These are phyloP conservation scores for Torymus texanus DNA, from an alignment of 2,888 invertebrate species.

Conservation along the genomic window DNA sequence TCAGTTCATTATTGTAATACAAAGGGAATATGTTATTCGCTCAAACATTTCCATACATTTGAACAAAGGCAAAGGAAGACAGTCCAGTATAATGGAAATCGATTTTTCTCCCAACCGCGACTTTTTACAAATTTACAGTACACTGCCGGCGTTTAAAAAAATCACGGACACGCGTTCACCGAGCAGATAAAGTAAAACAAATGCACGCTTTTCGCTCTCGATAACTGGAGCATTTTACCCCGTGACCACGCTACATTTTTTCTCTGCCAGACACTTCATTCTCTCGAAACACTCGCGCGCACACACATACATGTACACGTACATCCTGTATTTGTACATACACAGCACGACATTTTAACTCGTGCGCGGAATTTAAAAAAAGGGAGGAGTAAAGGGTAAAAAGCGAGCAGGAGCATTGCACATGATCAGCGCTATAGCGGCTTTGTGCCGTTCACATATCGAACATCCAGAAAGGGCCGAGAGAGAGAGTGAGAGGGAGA, in stretches of 20 bases:
- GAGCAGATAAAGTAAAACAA: constrained; percentile 34
- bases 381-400: too few relatives aligned
- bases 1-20: too few relatives aligned
- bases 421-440: background rate
- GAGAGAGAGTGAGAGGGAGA: too few relatives aligned
- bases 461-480: too few relatives aligned
- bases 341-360: too few relatives aligned
- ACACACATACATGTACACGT: too few relatives aligned
- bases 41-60: too few relatives aligned
- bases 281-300: constrained; percentile 17
- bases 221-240: constrained; percentile 26
- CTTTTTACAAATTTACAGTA: background rate
- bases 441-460: too few relatives aligned
- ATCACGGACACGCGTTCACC: background rate
- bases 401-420: background rate
- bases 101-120: too few relatives aligned
- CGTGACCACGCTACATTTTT: constrained; percentile 15
- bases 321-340: too few relatives aligned
- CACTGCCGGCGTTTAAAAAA: background rate
- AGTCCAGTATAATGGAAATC: background rate
- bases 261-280: constrained; percentile 23
- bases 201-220: constrained; percentile 4
- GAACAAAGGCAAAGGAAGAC: background rate
- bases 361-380: too few relatives aligned
- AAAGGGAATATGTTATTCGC: too few relatives aligned